Evolutionary conservation across 2,888 invertebrate species (phyloP).

Genomic region (Acrobasis consociella): DNA sequence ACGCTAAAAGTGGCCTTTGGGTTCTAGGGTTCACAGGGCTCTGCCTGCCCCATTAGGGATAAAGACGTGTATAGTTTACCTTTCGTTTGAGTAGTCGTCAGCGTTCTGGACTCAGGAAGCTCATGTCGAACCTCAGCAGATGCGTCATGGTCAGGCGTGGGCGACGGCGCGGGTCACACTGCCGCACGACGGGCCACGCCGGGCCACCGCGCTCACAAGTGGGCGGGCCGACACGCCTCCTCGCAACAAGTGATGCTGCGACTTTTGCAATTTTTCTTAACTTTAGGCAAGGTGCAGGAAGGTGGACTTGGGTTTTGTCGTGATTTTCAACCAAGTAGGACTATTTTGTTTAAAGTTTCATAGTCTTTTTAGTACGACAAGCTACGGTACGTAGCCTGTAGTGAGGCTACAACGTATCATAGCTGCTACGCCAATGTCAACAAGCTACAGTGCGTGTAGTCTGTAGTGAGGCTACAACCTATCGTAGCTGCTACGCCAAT

Average conservation of each 20-base stretch:
- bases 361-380: no score
- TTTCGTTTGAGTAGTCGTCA: conserved; percentile 80
- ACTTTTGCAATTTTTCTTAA: conserved; percentile 18
- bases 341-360: no score
- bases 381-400: no score
- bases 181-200: conserved; percentile 25
- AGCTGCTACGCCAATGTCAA: no score
- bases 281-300: conserved; percentile 31
- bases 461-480: no score
- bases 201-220: conserved; percentile 37
- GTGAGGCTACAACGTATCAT: no score
- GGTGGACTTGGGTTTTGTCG: neutral
- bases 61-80: conserved; percentile 50
- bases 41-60: no score
- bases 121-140: conserved; percentile 74
- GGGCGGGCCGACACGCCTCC: conserved; percentile 59
- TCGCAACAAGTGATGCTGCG: conserved; percentile 63
- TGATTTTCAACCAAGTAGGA: no score
- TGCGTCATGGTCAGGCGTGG: conserved; percentile 57
- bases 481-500: no score
- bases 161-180: conserved; percentile 28
- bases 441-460: no score
- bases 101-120: conserved; percentile 78
- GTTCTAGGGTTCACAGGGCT: no score
- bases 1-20: no score